phyloP scores from a whole-genome alignment of 2,888 invertebrate species.

The Hipparchia sbordonii region DNA sequence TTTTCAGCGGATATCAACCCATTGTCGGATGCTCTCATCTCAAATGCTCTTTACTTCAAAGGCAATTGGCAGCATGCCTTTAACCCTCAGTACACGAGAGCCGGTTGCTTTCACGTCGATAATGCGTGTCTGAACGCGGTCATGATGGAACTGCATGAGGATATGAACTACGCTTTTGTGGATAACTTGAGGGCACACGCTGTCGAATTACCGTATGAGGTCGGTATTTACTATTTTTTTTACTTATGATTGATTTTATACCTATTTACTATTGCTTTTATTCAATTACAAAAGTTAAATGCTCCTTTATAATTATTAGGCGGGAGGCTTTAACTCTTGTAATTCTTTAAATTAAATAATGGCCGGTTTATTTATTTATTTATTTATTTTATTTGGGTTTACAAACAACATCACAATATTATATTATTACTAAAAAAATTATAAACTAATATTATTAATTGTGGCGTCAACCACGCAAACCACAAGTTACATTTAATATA shows the following conservation, averaged over 20 bases:
- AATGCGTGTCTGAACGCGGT: slow-evolving; percentile 72
- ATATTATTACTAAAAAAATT: no score
- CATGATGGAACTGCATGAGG: slow-evolving; percentile 84
- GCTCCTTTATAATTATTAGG: no score
- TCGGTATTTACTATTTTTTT: slow-evolving; percentile 50
- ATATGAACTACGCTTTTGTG: slow-evolving; percentile 83
- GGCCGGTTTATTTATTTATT: no score
- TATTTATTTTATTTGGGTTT: no score
- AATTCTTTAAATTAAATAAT: no score
- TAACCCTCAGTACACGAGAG: slow-evolving; percentile 70
- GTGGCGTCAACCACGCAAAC: no score
- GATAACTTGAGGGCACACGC: slow-evolving; percentile 83
- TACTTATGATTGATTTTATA: not conserved
- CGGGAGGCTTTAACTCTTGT: no score
- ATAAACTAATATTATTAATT: no score
- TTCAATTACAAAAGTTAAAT: no score
- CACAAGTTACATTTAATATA: no score
- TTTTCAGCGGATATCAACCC: slow-evolving; percentile 74
- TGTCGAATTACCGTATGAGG: slow-evolving; percentile 86
- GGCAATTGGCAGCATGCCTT: slow-evolving; percentile 84
- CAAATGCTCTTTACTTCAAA: slow-evolving; percentile 87
- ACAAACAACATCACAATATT: no score
- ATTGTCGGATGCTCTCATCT: slow-evolving; percentile 78
- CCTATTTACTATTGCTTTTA: no score
- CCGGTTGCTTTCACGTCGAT: slow-evolving; percentile 79